phyloP scores from a whole-genome alignment of 2,797 vertebrate species.

The Xenopus petersii region DNA sequence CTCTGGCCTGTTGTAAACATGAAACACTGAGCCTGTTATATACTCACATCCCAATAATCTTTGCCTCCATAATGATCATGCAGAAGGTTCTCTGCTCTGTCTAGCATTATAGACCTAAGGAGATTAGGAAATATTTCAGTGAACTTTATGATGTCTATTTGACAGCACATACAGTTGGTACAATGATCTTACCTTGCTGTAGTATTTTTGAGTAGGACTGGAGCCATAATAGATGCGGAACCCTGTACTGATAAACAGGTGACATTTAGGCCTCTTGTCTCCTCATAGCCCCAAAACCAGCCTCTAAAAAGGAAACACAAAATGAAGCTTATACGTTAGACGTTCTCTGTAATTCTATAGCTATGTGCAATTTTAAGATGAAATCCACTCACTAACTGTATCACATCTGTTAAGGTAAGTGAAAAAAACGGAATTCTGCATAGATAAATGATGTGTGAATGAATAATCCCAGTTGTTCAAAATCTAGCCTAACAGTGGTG shows the following conservation, averaged over 20 bases:
- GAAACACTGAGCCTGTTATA: neutral
- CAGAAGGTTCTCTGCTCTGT: conserved; percentile 93
- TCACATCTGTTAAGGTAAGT: too few species aligned
- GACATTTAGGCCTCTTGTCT: conserved; percentile 83
- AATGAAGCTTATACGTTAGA: too few species aligned
- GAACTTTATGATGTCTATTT: neutral
- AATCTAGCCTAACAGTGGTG: too few species aligned
- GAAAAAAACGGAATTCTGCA: too few species aligned
- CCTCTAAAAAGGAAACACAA: conserved; percentile 69
- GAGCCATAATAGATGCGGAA: conserved; percentile 87
- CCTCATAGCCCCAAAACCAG: conserved; percentile 96
- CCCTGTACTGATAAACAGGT: conserved; percentile 92
- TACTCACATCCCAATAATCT: conserved; percentile 97
- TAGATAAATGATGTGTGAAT: too few species aligned
- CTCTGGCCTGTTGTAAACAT: too few species aligned
- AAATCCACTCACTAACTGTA: too few species aligned
- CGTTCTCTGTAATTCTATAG: neutral
- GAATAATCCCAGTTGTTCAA: too few species aligned
- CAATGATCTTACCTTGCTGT: conserved; percentile 79
- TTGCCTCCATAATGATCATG: conserved; percentile 95
- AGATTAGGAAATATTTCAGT: conserved; percentile 26
- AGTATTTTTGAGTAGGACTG: conserved; percentile 81
- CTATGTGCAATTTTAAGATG: too few species aligned
- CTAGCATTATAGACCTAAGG: conserved; percentile 90
- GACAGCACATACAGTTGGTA: neutral